Evolutionary conservation across 2,888 invertebrate genomes (phyloP).

Genomic region (Cephus pulcher): DNA sequence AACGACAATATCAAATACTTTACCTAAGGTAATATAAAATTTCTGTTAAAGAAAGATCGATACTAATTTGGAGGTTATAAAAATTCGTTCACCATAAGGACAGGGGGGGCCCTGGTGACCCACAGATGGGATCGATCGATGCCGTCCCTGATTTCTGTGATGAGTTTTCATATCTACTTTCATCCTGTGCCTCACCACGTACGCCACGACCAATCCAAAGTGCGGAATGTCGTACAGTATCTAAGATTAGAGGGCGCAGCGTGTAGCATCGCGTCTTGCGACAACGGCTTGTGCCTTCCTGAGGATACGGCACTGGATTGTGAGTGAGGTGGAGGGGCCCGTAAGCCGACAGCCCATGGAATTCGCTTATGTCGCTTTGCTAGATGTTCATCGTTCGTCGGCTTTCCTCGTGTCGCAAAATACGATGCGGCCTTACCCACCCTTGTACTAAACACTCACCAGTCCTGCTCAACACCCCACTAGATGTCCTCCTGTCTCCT

Average conservation of each 20-base stretch:
- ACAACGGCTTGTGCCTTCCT: slow-evolving; percentile 27
- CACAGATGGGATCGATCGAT: slow-evolving; percentile 24
- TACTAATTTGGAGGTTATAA: not conserved
- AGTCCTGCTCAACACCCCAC: slow-evolving; percentile 11
- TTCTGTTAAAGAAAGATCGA: not conserved
- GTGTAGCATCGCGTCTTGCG: slow-evolving; percentile 28
- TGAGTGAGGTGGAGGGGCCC: not conserved
- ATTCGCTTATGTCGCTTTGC: not conserved
- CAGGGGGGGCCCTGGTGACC: not conserved
- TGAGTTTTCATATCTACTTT: slow-evolving; percentile 37
- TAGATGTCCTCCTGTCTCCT: slow-evolving; percentile 15
- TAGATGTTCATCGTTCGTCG: slow-evolving; percentile 34
- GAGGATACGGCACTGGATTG: not conserved
- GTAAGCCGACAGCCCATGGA: not conserved
- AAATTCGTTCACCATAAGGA: not conserved
- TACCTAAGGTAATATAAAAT: not conserved
- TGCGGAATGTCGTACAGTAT: slow-evolving; percentile 43
- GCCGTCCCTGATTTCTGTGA: slow-evolving; percentile 37
- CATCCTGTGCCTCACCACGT: slow-evolving; percentile 39
- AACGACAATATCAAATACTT: not conserved
- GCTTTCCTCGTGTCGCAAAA: slow-evolving; percentile 42
- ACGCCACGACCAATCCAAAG: slow-evolving; percentile 36
- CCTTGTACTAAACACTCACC: slow-evolving; percentile 13
- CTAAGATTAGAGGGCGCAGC: slow-evolving; percentile 45
- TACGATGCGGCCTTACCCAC: slow-evolving; percentile 38